Percentiles rank a stretch among this genome's conserved stretches.
Conservation (phyloP, 2,797 vertebrate genomes). For the Neomorphus geoffroyi region DNA sequence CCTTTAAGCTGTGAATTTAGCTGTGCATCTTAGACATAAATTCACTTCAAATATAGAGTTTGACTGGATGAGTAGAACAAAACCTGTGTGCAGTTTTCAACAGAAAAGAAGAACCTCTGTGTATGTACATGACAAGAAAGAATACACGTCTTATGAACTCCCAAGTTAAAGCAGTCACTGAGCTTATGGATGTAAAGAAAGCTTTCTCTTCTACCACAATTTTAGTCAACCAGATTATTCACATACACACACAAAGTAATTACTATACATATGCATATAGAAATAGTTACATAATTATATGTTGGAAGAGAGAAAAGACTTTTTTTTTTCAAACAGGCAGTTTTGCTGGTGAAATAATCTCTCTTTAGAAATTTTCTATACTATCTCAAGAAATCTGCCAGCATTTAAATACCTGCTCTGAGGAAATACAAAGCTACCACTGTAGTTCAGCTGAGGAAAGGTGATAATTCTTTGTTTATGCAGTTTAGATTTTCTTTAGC, state of each 20-base stretch:
- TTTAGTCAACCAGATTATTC: not conserved
- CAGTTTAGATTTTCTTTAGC: not conserved
- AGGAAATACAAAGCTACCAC: not conserved
- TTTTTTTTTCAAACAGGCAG: not conserved
- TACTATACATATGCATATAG: not conserved
- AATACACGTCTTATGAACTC: too few species aligned
- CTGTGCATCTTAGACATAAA: not conserved
- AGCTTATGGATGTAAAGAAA: not conserved
- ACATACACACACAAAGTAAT: not conserved
- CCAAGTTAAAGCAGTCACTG: not conserved
- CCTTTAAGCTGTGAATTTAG: not conserved
- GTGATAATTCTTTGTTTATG: not conserved
- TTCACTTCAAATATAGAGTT: not conserved
- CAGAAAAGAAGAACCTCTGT: not conserved
- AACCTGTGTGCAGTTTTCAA: not conserved
- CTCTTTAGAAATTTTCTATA: not conserved
- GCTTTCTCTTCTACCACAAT: not conserved
- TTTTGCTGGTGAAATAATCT: not conserved
- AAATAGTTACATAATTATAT: not conserved
- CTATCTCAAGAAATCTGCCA: not conserved
- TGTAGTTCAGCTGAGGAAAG: not conserved
- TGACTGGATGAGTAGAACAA: not conserved
- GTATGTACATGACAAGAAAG: too few species aligned
- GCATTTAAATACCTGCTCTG: not conserved
- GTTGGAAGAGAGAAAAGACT: not conserved